Conservation (phyloP, 2,888 invertebrate species). For the Tenthredo distinguenda region DNA sequence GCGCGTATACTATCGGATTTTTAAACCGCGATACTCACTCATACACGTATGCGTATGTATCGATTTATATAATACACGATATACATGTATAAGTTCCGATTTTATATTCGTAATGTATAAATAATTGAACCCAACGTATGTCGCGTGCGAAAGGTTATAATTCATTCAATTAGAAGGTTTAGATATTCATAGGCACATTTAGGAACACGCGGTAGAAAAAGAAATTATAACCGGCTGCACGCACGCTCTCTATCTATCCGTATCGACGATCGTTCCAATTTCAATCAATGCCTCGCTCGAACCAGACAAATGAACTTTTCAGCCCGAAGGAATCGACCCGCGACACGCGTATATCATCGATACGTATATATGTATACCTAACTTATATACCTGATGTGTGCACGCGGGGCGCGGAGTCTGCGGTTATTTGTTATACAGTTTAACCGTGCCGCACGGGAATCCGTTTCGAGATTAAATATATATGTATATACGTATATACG, state of each 20-base stretch:
- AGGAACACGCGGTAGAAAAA: slow-evolving; percentile 9
- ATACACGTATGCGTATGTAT: too few species aligned
- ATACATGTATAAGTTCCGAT: neutral
- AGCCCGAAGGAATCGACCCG: too few species aligned
- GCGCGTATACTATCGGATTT: neutral
- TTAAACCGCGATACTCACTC: neutral
- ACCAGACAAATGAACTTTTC: too few species aligned
- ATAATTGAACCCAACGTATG: neutral
- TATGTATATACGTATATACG: neutral
- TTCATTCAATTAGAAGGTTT: neutral
- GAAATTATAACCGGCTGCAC: neutral
- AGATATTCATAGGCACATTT: neutral
- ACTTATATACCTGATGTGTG: too few species aligned
- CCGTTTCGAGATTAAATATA: neutral
- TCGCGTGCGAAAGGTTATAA: neutral
- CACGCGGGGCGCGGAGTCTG: too few species aligned
- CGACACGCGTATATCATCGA: too few species aligned
- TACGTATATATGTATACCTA: too few species aligned
- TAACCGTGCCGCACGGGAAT: too few species aligned
- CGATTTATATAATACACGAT: too few species aligned
- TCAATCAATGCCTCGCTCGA: too few species aligned
- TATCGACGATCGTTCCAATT: too few species aligned
- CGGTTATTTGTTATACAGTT: too few species aligned
- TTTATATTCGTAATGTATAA: neutral
- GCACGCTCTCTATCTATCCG: neutral